A percentile compares a stretch with the other conserved stretches of the same genome.
Evolutionary conservation across 37 sponge, comb jelly and placozoan genomes (phyloP).

Genomic region (Mnemiopsis leidyi): DNA sequence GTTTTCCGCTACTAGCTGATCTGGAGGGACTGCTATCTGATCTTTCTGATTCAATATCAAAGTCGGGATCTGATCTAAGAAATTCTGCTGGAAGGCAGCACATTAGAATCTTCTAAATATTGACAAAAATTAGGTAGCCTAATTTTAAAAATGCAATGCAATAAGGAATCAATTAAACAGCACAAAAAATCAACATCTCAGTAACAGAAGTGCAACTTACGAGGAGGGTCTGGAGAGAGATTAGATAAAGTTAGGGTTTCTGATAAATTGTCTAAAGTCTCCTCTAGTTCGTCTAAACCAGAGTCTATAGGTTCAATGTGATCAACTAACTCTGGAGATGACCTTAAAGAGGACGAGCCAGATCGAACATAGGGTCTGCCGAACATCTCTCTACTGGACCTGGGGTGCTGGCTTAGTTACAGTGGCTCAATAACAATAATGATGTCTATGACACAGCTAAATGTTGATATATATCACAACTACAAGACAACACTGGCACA

Average conservation of each 20-base stretch:
- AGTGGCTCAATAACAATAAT: too few species aligned
- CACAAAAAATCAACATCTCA: too few species aligned
- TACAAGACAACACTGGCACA: too few species aligned
- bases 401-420: background rate
- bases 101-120: too few species aligned
- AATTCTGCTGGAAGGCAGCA: conserved; percentile 41
- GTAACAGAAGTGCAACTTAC: too few species aligned
- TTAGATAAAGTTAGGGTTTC: conserved; percentile 31
- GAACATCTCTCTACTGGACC: background rate
- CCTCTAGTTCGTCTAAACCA: conserved; percentile 43
- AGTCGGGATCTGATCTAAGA: background rate
- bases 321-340: background rate
- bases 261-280: conserved; percentile 28
- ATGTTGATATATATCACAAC: too few species aligned
- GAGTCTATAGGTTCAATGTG: conserved; percentile 48
- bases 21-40: background rate
- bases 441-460: too few species aligned
- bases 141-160: too few species aligned
- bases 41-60: background rate
- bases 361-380: background rate
- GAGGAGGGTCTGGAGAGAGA: background rate
- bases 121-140: too few species aligned
- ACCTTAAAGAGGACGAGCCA: background rate
- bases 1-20: background rate
- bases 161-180: too few species aligned